phyloP scores from a whole-genome alignment of 2,113 vertebrate species.

The Scomber scombrus region DNA sequence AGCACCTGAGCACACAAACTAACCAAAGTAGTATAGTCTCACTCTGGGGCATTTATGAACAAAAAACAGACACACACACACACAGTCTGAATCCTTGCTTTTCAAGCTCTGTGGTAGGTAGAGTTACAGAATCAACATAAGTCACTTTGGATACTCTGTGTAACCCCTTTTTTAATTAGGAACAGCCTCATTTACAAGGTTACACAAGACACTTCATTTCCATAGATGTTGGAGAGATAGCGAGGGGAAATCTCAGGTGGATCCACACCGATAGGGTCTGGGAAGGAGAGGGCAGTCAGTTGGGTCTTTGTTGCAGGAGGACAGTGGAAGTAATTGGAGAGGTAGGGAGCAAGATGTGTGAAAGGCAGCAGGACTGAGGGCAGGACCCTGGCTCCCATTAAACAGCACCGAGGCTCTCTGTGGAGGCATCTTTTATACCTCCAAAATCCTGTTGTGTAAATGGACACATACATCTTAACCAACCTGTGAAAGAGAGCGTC shows the following conservation, averaged over 20 bases:
- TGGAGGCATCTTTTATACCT: conserved; percentile 80
- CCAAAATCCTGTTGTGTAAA: conserved; percentile 84
- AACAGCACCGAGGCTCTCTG: conserved; percentile 74
- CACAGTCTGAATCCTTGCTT: conserved; percentile 71
- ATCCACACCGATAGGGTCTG: conserved; percentile 81
- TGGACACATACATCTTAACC: conserved; percentile 75
- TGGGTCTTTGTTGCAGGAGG: conserved; percentile 82
- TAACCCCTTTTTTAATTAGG: conserved; percentile 79
- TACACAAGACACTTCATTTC: conserved; percentile 82
- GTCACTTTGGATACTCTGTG: conserved; percentile 77
- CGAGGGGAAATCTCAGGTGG: conserved; percentile 77
- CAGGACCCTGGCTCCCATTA: conserved; percentile 80
- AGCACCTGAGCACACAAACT: conserved; percentile 38
- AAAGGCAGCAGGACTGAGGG: conserved; percentile 82
- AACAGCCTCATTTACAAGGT: conserved; percentile 78
- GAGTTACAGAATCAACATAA: conserved; percentile 95
- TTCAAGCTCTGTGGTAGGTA: conserved; percentile 74
- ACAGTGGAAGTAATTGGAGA: conserved; percentile 87
- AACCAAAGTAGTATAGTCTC: conserved; percentile 54
- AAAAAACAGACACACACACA: conserved; percentile 64
- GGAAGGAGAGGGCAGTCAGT: conserved; percentile 85
- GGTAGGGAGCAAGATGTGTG: conserved; percentile 81
- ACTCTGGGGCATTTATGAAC: conserved; percentile 75
- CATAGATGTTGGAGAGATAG: conserved; percentile 83
- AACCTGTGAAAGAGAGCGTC: conserved; percentile 68